Evolutionary conservation across 2,797 vertebrate species (phyloP), one percentile per base, ranked within the genome.

Genomic region (Gymnocypris eckloni): DNA sequence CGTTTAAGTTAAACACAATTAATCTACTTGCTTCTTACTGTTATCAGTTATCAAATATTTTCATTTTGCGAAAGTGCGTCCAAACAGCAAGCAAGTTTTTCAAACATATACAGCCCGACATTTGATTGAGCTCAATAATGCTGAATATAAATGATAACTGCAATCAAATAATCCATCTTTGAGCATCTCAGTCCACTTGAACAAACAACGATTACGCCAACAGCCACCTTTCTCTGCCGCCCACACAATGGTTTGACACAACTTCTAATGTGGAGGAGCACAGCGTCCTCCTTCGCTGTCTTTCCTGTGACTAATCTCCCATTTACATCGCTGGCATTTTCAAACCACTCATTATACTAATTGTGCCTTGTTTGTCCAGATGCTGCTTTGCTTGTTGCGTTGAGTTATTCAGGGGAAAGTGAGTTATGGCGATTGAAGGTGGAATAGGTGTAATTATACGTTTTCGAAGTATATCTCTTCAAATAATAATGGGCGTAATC

Each of bases 261-360:
- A 41, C 69, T 72, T 72, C 59, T 85, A 72, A 56, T 86, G 41
- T 25, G n/a, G 66, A 85, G 52, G 48, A 88, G 78, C 71, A 54
- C 45, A 64, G 43, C 7, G 22, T 82, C 85, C 86, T 86, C 84
- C 83, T 64, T 84, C 61, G 41, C 69, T 80, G 79, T 84, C 79
- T 81, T 85, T 69, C 54, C 81, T 69, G 45, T 85, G 87, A 83
- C 82, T 83, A 87, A 88, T 89, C 73, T 87, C 81, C 50, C 86
- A 87, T 90, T 89, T 86, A 89, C 83, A 79, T 85, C 79, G 52
- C 80, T 54, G 84, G 87, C 83, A 87, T 89, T 90, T 90, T 86
- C 88, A 81, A 90, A 75, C 56, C 69, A 81, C 86, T 90, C 89
- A 91, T 91, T 91, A 89, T 48, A 66, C 87, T 90, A 91, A 91